Conservation (phyloP, 2,888 invertebrate genomes). For the Ormyrus thymus region DNA sequence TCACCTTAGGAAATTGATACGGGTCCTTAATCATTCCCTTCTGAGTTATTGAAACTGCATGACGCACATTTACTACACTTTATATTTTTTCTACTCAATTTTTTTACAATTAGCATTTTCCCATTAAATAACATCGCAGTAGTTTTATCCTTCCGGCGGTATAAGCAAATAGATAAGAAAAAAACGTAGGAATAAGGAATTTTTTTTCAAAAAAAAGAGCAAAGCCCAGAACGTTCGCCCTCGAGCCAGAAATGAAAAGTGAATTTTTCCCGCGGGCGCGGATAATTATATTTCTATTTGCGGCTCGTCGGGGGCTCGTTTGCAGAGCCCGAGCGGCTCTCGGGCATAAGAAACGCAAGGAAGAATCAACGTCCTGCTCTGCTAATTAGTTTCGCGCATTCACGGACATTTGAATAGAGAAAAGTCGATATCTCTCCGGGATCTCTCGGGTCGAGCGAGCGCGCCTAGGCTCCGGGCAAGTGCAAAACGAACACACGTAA, state of each 20-base stretch:
- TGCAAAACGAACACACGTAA: slow-evolving; percentile 46
- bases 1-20: too few species aligned
- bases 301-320: not conserved
- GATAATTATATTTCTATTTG: not conserved
- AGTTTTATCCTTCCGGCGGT: too few species aligned
- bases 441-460: not conserved
- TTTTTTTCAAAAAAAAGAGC: too few species aligned
- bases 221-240: too few species aligned
- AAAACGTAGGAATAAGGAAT: not conserved
- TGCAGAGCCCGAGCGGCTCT: not conserved
- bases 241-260: not conserved
- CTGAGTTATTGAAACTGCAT: too few species aligned
- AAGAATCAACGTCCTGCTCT: slow-evolving; percentile 38
- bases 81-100: too few species aligned
- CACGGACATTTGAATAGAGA: slow-evolving; percentile 50
- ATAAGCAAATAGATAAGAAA: not conserved
- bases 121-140: too few species aligned
- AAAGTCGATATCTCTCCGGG: slow-evolving; percentile 42
- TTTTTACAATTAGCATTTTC: too few species aligned
- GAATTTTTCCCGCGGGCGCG: not conserved
- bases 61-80: too few species aligned
- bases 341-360: not conserved
- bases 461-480: slow-evolving; percentile 8
- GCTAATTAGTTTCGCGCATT: slow-evolving; percentile 54
- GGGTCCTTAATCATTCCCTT: too few species aligned